Evolutionary conservation across 2,113 vertebrate species (phyloP).

Genomic region (Larimichthys polyactis): DNA sequence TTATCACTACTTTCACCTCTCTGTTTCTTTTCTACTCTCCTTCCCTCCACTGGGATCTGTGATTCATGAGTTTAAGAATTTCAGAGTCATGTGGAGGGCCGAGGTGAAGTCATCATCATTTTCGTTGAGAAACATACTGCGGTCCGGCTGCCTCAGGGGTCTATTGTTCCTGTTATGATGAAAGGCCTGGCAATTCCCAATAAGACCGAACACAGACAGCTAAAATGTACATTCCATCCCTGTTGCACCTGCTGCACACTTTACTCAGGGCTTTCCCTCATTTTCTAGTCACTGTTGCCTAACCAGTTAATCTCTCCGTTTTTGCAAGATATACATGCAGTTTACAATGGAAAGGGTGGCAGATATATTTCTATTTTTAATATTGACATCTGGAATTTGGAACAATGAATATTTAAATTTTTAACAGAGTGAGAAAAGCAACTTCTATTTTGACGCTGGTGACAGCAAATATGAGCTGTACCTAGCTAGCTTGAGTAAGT

Average conservation of each 20-base stretch:
- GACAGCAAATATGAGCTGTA: background rate
- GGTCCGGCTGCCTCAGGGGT: conserved; percentile 6
- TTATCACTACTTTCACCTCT: conserved; percentile 14
- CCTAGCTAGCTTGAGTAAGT: background rate
- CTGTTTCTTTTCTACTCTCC: background rate
- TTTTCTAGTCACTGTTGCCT: background rate
- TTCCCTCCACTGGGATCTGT: conserved; percentile 9
- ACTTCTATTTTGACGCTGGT: background rate
- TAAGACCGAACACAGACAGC: conserved; percentile 5
- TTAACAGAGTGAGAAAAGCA: background rate
- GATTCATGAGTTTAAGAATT: conserved; percentile 35
- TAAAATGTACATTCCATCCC: background rate
- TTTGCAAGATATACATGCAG: too few relatives aligned
- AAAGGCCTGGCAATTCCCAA: conserved; percentile 7
- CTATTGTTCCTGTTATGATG: conserved; percentile 23
- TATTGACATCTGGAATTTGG: background rate
- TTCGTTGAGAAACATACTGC: conserved; percentile 24
- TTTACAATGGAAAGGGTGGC: background rate
- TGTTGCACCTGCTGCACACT: conserved; percentile 27
- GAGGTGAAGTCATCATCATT: background rate
- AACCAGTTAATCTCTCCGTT: background rate
- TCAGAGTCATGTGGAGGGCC: conserved; percentile 7
- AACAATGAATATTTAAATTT: background rate
- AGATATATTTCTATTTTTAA: background rate
- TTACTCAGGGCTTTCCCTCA: background rate